phyloP scores from a whole-genome alignment of 1,140 invertebrate genomes.

The Drosophila truncata region DNA sequence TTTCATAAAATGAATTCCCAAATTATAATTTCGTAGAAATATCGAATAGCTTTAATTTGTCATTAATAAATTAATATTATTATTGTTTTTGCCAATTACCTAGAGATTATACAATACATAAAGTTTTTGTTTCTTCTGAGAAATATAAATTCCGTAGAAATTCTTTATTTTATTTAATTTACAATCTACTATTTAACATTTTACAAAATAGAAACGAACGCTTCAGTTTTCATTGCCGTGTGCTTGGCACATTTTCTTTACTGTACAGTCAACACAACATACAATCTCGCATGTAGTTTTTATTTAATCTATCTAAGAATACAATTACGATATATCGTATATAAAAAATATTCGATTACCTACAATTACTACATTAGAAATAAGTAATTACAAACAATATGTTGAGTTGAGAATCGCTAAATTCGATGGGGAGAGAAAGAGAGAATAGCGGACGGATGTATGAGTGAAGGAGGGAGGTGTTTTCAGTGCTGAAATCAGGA shows the following conservation, averaged over 20 bases:
- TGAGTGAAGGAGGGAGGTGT: background rate
- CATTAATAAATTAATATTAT: background rate
- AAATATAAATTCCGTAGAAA: background rate
- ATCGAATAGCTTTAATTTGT: background rate
- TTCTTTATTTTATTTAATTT: background rate
- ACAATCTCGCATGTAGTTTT: constrained; percentile 22
- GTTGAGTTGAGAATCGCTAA: constrained; percentile 41
- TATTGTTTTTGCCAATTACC: background rate
- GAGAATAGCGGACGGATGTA: background rate
- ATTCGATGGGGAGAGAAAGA: constrained; percentile 19
- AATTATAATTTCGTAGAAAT: background rate
- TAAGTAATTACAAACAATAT: constrained; percentile 1
- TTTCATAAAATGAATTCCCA: background rate
- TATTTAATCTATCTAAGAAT: constrained; percentile 31
- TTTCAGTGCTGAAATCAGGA: constrained; percentile 59
- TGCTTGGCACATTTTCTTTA: constrained; percentile 46
- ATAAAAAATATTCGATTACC: constrained; percentile 17
- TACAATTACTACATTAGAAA: background rate
- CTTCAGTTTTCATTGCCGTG: constrained; percentile 17
- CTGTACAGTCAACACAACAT: constrained; percentile 37
- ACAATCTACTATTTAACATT: background rate
- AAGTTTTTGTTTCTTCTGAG: background rate
- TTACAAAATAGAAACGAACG: constrained; percentile 13
- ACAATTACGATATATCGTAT: background rate
- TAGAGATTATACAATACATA: background rate